A percentile compares a stretch with the other conserved stretches of the same genome.
phyloP scores from a whole-genome alignment of 2,888 invertebrate genomes.

The Lasioglossum malachurum region DNA sequence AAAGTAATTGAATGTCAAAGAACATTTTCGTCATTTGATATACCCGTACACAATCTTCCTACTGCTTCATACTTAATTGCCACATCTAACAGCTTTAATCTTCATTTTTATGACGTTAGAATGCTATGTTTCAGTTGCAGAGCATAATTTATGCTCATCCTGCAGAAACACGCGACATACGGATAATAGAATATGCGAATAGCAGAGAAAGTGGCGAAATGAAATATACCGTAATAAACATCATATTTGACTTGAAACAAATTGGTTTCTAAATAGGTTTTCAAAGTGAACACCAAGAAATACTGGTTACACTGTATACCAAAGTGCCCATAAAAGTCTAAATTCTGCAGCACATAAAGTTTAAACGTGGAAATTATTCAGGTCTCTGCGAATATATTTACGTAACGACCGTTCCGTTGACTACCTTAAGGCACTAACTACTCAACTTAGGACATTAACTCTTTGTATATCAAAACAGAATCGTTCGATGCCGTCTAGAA shows the following conservation, averaged over 20 bases:
- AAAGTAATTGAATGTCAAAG: no score
- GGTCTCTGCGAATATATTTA: constrained; percentile 49
- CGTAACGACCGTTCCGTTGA: constrained; percentile 52
- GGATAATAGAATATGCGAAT: no score
- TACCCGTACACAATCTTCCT: no score
- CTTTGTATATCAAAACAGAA: constrained; percentile 30
- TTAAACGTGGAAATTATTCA: constrained; percentile 59
- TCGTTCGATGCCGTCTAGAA: neutral
- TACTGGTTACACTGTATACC: constrained; percentile 31
- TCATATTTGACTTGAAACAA: constrained; percentile 30
- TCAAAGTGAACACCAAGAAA: constrained; percentile 39
- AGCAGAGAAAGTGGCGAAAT: no score
- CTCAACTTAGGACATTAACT: constrained; percentile 56
- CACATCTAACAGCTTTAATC: no score
- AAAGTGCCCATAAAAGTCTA: constrained; percentile 51
- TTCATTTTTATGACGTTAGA: no score
- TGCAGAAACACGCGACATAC: no score
- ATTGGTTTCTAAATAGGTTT: constrained; percentile 37
- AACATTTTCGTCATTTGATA: no score
- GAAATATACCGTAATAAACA: constrained; percentile 17
- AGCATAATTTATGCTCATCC: no score
- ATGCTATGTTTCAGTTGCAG: no score
- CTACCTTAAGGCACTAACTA: constrained; percentile 45
- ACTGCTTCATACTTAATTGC: no score
- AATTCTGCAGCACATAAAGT: constrained; percentile 45